Evolutionary conservation across 1,140 invertebrate species (phyloP), one percentile per base, ranked within the genome.

Genomic region (Meloidogyne floridensis): DNA sequence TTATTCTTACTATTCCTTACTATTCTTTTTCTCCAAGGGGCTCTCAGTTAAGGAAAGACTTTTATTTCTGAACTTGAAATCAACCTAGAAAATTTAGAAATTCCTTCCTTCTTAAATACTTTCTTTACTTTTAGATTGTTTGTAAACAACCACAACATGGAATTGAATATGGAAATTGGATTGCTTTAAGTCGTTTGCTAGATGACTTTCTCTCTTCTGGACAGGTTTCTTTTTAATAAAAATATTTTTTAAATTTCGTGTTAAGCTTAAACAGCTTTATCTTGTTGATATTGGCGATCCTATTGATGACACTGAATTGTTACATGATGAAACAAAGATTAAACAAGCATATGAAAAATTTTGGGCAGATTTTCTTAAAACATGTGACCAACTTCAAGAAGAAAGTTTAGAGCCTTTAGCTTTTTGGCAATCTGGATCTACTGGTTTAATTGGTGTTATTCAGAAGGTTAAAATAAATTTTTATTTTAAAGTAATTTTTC

Each of bases 81-180:
- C 32, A 32, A 32, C 32, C 32, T 32, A 32, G 32, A 32, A 32
- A 32, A 32, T 32, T 32, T 32, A 32, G 32, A 32, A 32, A 32
- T 32, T 32, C 32, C 32, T 32, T 32, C 32, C 32, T 32, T 32
- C 32, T 47, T 47, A 47, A 69, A 47, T 20, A 77, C n/a, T 32
- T 65, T 74, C 32, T 76, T 75, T 53, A 6, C 8, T 80, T 83
- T 82, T 32, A 82, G 81, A 47, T 82, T 59, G 72, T 75, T 15
- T 82, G 77, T 65, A 82, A 82, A 69, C 79, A 74, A 42, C 15
- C 11, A 82, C 56, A 18, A 2, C 71, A 84, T 47, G 13, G 54
- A 32, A 83, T 87, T 83, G 84, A 18, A 11, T 82, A 84, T 56
- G 32, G 70, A 32, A 83, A 84, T 83, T 84, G 84, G 84, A n/a